These are phyloP conservation scores for Amia ocellicauda DNA, from an alignment of 2,113 vertebrate species.

Conservation along the genomic window DNA sequence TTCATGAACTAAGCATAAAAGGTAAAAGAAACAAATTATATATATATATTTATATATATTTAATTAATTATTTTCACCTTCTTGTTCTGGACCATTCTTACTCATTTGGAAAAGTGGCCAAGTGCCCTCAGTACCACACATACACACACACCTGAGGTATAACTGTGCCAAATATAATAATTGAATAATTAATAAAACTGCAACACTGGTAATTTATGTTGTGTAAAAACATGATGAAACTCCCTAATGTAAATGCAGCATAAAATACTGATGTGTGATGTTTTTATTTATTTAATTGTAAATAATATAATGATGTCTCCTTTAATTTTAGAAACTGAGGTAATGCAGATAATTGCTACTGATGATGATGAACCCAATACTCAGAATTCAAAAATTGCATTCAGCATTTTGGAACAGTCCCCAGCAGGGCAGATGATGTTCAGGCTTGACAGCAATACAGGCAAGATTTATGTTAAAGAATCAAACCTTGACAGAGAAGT, in stretches of 20 bases:
- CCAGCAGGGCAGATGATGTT: conserved; percentile 51
- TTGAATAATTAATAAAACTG: too few species aligned
- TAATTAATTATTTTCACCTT: neutral
- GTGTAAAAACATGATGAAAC: too few species aligned
- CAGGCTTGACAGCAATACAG: conserved; percentile 43
- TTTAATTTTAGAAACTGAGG: conserved; percentile 45
- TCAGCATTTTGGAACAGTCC: conserved; percentile 56
- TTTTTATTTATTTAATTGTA: conserved; percentile 1
- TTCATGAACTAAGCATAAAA: conserved; percentile 37
- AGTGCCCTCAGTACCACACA: too few species aligned
- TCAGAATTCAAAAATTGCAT: conserved; percentile 49
- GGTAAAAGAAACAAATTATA: too few species aligned
- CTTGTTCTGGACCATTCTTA: too few species aligned
- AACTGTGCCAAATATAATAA: too few species aligned
- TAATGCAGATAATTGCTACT: conserved; percentile 51
- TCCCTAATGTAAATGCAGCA: neutral
- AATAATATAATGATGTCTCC: too few species aligned
- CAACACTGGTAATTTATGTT: too few species aligned
- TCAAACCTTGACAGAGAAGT: conserved; percentile 63
- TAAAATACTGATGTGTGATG: neutral
- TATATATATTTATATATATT: too few species aligned
- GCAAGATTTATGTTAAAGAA: conserved; percentile 53
- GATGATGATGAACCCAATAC: conserved; percentile 51
- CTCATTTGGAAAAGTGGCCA: too few species aligned
- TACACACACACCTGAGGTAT: too few species aligned